Evolutionary conservation across 2,113 vertebrate species (phyloP), one percentile per base, ranked within the genome.

Genomic region (Cheilinus undulatus): DNA sequence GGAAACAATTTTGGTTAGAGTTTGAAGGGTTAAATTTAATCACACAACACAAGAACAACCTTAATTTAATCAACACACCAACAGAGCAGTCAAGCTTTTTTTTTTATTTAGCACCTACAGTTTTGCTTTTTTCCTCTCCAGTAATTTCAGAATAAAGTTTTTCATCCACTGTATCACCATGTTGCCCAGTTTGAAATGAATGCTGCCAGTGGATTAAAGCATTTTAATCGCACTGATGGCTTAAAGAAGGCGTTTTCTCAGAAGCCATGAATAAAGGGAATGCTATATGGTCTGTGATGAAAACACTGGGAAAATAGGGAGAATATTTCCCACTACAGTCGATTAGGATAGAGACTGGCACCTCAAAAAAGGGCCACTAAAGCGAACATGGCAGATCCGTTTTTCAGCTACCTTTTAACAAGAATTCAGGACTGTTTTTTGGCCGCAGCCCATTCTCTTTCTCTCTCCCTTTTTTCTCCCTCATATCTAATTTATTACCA

Each of bases 401-500:
- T 59, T 34, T 45, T 54, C 26, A 34, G 11, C 72, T 7, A 14
- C 49, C 45, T 62, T 74, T 73, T 50, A 72, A 71, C 36, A 12
- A 48, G 54, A 73, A 32, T 76, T 28, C 75, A 54, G 65, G 20
- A 78, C 80, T n/a, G 22, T 38, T 53, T 69, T 78, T 72, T 42
- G 59, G 36, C 54, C 59, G 60, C n/a, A 76, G 63, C 52, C 23
- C 15, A 28, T 69, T 56, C 17, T 72, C n/a, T 36, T 10, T 11
- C 38, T 49, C 19, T n/a, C 43, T 59, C 42, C n/a, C 12, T 4
- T 45, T 28, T 38, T 49, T 32, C 73, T 53, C n/a, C 30, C 70
- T 87, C 77, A 85, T 84, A 60, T 83, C 72, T 91, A 84, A 92
- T 91, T 85, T 83, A 89, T 69, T 60, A 73, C 91, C 90, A 92